Evolutionary conservation across 2,113 vertebrate genomes (phyloP).

Genomic region (Odobenus rosmarus): DNA sequence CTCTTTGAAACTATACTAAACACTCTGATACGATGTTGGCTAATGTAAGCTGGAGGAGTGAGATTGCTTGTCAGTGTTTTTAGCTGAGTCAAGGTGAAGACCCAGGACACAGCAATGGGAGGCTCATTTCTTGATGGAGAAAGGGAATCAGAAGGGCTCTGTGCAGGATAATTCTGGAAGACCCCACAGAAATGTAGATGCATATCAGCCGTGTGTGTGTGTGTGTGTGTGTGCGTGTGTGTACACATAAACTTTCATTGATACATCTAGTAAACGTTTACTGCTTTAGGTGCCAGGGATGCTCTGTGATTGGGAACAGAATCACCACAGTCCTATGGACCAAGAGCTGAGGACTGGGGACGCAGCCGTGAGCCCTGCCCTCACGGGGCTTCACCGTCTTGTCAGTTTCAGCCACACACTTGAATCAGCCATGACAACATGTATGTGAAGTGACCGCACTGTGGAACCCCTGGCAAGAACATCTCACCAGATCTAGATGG

Average conservation of each 20-base stretch:
- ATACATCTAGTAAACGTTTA: neutral
- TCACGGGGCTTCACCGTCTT: neutral
- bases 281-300: neutral
- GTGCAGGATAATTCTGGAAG: neutral
- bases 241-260: neutral
- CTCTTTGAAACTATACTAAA: neutral
- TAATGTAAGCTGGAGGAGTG: rapidly evolving
- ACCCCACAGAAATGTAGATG: neutral
- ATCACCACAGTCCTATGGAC: neutral
- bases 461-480: rapidly evolving
- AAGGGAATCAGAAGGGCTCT: neutral
- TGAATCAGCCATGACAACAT: rapidly evolving
- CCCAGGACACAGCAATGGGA: neutral
- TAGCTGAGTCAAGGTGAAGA: neutral
- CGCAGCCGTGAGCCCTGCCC: neutral
- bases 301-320: neutral
- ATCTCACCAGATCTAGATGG: too few relatives aligned
- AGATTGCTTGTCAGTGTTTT: rapidly evolving
- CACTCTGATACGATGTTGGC: neutral
- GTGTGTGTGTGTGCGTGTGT: too few relatives aligned
- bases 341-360: too few relatives aligned
- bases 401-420: neutral
- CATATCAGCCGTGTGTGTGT: neutral
- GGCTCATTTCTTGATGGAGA: neutral
- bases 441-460: neutral